Evolutionary conservation across 2,113 vertebrate species (phyloP), one percentile per base, ranked within the genome.

Genomic region (Mesitornis unicolor): DNA sequence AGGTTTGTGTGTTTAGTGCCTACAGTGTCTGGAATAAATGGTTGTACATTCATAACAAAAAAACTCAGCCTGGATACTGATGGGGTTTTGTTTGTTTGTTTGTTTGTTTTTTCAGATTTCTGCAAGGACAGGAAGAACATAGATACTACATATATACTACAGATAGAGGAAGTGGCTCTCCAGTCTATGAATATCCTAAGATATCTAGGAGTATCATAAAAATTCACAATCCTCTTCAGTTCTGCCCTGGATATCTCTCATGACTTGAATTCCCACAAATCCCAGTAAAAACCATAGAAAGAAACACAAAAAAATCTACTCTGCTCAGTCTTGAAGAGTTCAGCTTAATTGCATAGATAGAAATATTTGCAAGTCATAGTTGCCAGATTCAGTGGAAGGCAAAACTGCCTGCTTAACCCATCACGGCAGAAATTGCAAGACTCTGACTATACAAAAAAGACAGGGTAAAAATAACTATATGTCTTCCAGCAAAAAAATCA

Each of bases 351-450:
- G 54, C 71, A 68, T 56, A 87, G 81, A 91, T 14, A 71, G 64
- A 90, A 95, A 81, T 87, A 95, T 89, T 94, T 95, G 83, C 90
- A 94, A 81, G 73, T 89, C 90, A 88, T 63, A 73, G 88, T 84
- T 85, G 68, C 60, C 85, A 87, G 82, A 48, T 93, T 92, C 74
- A 61, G 60, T 84, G 40, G 59, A 79, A 95, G 77, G 84, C 77
- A 78, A 50, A 93, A 59, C 71, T 93, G 91, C 67, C 77, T 83
- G 69, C 76, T 86, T 92, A 94, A 77, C 64, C 54, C 76, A 29
- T 50, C 71, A 64, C n/a, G 35, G 40, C 36, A 76, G 68, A 86
- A 36, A 78, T 2, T 67, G 35, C 3, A 10, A 53, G 36, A 82
- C 38, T 59, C 45, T 90, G 59, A 22, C 43, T 77, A 11, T 15